These are phyloP conservation scores for Antennarius maculatus DNA, from an alignment of 2,797 vertebrate species.

Conservation along the genomic window DNA sequence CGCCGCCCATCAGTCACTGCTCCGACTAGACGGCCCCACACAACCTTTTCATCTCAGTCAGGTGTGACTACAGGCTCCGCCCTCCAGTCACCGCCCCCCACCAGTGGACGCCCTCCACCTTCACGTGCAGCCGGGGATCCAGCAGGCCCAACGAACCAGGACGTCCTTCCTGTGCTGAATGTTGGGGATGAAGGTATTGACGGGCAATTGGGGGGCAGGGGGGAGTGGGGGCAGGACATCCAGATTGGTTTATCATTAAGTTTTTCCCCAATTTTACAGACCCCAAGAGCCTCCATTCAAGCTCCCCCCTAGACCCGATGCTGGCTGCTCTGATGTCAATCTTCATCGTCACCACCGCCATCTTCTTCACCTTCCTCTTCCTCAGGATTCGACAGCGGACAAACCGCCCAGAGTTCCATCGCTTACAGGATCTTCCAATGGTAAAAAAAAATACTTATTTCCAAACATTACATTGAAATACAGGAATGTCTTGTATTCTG, in stretches of 20 bases:
- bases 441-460: constrained; percentile 64
- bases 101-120: constrained; percentile 35
- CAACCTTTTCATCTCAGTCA: constrained; percentile 52
- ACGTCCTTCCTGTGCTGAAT: constrained; percentile 73
- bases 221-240: not conserved
- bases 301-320: constrained; percentile 82
- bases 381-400: constrained; percentile 85
- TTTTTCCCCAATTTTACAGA: constrained; percentile 40
- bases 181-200: constrained; percentile 74
- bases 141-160: constrained; percentile 43
- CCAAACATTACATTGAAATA: not conserved
- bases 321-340: constrained; percentile 86
- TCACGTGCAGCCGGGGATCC: constrained; percentile 31
- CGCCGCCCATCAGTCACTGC: constrained; percentile 21
- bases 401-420: constrained; percentile 87
- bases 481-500: not conserved
- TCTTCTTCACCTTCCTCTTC: constrained; percentile 86
- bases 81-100: constrained; percentile 15
- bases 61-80: constrained; percentile 24
- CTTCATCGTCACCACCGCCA: constrained; percentile 85
- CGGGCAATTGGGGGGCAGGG: not conserved
- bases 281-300: constrained; percentile 36
- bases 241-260: not conserved
- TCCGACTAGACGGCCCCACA: constrained; percentile 40
- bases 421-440: constrained; percentile 92